Conservation (phyloP, 2,113 vertebrate species). For the Burhinus bistriatus region DNA sequence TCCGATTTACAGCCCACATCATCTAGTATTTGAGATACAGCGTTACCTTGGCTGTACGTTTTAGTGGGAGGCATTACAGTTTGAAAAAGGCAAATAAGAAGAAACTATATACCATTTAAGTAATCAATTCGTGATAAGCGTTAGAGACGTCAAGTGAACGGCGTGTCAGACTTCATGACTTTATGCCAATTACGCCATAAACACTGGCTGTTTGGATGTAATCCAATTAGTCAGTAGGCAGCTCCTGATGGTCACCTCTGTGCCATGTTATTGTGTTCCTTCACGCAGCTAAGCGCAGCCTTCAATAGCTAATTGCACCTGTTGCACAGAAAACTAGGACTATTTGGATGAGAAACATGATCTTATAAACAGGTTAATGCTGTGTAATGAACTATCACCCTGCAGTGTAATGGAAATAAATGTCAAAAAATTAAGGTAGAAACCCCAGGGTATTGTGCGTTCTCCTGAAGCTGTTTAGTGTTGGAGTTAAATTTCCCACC, state of each 20-base stretch:
- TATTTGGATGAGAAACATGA: constrained; percentile 45
- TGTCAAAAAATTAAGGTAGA: neutral
- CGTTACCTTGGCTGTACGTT: neutral
- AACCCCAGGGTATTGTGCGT: neutral
- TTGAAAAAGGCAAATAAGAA: neutral
- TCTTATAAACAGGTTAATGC: constrained; percentile 55
- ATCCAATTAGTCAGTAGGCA: constrained; percentile 12
- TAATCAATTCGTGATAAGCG: neutral
- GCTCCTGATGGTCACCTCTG: constrained; percentile 27
- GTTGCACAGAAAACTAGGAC: neutral
- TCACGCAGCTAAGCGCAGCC: constrained; percentile 23
- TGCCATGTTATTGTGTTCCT: neutral
- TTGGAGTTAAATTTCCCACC: constrained; percentile 11
- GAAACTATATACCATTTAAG: neutral
- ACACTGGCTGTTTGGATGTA: neutral
- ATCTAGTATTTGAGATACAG: neutral
- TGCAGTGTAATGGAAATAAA: constrained; percentile 51
- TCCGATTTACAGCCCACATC: constrained; percentile 12
- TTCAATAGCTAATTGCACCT: constrained; percentile 44
- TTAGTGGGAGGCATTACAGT: neutral
- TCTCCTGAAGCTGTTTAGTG: neutral
- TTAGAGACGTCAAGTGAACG: neutral
- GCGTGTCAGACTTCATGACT: neutral
- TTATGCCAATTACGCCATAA: neutral
- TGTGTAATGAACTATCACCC: constrained; percentile 59